phyloP scores from a whole-genome alignment of 2,888 invertebrate species.

The Limnephilus auricula region DNA sequence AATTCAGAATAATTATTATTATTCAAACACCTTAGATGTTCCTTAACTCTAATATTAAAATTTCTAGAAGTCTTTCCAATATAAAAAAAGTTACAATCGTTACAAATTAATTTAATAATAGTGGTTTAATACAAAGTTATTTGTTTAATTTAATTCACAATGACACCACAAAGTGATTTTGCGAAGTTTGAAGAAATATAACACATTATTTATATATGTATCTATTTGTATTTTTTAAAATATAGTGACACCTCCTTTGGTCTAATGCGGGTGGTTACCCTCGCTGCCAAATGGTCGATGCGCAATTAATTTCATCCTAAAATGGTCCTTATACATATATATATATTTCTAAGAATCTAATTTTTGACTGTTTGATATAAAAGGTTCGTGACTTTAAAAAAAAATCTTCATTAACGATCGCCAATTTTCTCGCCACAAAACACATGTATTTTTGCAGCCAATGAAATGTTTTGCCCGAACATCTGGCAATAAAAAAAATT shows the following conservation, averaged over 20 bases:
- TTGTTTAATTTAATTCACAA: too few relatives aligned
- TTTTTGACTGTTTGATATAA: neutral
- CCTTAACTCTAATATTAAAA: too few relatives aligned
- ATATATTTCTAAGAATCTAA: neutral
- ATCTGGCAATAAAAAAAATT: neutral
- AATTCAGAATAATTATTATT: too few relatives aligned
- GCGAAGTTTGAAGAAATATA: too few relatives aligned
- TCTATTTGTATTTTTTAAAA: neutral
- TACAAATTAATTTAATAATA: too few relatives aligned
- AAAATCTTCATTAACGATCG: neutral
- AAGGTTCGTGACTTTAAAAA: neutral
- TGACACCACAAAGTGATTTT: too few relatives aligned
- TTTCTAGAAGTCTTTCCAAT: too few relatives aligned
- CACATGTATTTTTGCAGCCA: neutral
- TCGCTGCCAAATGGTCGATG: neutral
- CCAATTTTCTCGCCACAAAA: constrained; percentile 2
- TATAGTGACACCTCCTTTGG: neutral
- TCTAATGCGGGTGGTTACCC: neutral
- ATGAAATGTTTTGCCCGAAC: neutral
- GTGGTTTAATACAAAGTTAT: too few relatives aligned
- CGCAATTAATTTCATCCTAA: neutral
- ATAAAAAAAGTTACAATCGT: too few relatives aligned
- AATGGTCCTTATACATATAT: neutral
- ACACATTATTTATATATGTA: too few relatives aligned
- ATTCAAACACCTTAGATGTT: too few relatives aligned